A percentile compares a stretch with the other conserved stretches of the same genome.
Conservation (phyloP, 2,113 vertebrate species). For the Menidia beryllina region DNA sequence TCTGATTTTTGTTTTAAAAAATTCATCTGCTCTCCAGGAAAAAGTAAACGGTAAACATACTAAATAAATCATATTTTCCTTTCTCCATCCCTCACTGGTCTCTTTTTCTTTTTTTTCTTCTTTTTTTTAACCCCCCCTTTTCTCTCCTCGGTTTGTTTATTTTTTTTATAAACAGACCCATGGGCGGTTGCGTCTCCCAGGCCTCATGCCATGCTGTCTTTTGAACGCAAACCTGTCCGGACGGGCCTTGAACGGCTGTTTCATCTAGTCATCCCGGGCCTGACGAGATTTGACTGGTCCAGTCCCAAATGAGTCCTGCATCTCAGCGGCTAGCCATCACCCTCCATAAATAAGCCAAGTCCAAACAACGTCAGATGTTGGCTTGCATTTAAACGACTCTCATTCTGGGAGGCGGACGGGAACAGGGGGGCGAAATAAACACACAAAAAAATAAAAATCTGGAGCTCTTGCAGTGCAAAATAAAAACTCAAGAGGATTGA, state of each 20-base stretch:
- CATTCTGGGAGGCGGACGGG: slow-evolving; percentile 32
- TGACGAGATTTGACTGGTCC: slow-evolving; percentile 80
- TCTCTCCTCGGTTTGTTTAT: slow-evolving; percentile 34
- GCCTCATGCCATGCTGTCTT: slow-evolving; percentile 75
- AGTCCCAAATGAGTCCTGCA: slow-evolving; percentile 76
- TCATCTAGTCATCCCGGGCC: slow-evolving; percentile 77
- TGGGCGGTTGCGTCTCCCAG: slow-evolving; percentile 70
- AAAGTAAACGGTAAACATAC: slow-evolving; percentile 82
- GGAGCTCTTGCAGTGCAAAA: slow-evolving; percentile 35
- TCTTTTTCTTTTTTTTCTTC: too few relatives aligned
- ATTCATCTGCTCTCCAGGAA: slow-evolving; percentile 72
- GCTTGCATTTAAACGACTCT: slow-evolving; percentile 59
- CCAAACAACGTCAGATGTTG: slow-evolving; percentile 71
- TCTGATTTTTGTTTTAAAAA: slow-evolving; percentile 67
- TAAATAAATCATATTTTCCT: slow-evolving; percentile 84
- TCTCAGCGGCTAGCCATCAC: slow-evolving; percentile 73
- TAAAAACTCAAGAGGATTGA: slow-evolving; percentile 1
- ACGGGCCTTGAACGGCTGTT: slow-evolving; percentile 79
- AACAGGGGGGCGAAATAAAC: slow-evolving; percentile 15
- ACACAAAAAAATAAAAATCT: not conserved
- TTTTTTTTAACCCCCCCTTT: too few relatives aligned
- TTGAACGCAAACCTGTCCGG: slow-evolving; percentile 80
- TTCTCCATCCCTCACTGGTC: slow-evolving; percentile 43
- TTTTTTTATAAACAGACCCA: slow-evolving; percentile 69
- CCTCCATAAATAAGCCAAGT: slow-evolving; percentile 72